These are phyloP conservation scores for Poeciliopsis retropinna DNA, from an alignment of 2,113 vertebrate species.

Conservation along the genomic window DNA sequence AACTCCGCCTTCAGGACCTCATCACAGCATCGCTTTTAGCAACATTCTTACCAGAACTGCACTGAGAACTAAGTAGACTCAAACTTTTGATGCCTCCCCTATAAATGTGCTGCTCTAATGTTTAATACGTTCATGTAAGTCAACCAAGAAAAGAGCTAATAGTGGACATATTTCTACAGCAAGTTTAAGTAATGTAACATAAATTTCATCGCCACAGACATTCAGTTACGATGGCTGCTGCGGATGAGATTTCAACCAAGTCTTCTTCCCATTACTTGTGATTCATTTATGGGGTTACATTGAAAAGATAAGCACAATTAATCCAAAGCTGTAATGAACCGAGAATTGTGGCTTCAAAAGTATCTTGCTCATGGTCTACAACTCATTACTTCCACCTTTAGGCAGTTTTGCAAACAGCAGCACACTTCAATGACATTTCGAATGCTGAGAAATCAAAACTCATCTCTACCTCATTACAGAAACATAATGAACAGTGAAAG, in stretches of 20 bases:
- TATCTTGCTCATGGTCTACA: not conserved
- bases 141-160: not conserved
- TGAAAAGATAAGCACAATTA: not conserved
- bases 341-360: too few relatives aligned
- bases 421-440: too few relatives aligned
- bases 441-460: not conserved
- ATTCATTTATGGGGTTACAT: too few relatives aligned
- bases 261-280: not conserved
- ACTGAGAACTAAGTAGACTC: too few relatives aligned
- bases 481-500: not conserved
- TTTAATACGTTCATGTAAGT: too few relatives aligned
- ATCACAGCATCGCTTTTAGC: too few relatives aligned
- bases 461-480: not conserved
- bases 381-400: too few relatives aligned
- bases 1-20: too few relatives aligned
- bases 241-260: not conserved
- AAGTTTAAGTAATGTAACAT: not conserved
- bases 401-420: too few relatives aligned
- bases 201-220: too few relatives aligned
- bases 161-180: not conserved
- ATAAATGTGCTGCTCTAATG: not conserved
- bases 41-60: too few relatives aligned
- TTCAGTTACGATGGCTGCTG: too few relatives aligned
- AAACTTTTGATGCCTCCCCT: not conserved
- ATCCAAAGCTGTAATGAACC: not conserved